phyloP scores from a whole-genome alignment of 1,140 invertebrate genomes.

The Aphelinus certus region DNA sequence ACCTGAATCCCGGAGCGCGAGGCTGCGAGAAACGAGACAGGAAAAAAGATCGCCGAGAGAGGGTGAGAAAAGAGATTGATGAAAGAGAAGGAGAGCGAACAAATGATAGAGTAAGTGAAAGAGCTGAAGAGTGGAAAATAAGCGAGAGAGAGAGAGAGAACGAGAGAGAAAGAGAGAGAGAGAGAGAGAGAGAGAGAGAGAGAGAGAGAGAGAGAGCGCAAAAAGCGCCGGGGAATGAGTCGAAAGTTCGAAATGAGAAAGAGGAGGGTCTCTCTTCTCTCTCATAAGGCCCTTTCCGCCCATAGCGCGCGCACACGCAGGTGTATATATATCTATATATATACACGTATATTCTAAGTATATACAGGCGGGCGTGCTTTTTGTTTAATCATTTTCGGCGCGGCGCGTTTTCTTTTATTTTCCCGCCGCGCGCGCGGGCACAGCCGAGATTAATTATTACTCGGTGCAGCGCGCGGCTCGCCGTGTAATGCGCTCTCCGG shows the following conservation, averaged over 20 bases:
- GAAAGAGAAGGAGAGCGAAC: conserved; percentile 21
- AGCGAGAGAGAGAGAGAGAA: too few relatives aligned
- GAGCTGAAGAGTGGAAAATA: too few relatives aligned
- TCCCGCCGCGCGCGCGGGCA: too few relatives aligned
- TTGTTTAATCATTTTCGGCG: too few relatives aligned
- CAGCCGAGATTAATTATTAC: too few relatives aligned
- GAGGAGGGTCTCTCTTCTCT: background rate
- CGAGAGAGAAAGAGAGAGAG: background rate
- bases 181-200: conserved; percentile 25
- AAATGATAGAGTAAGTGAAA: conserved; percentile 14
- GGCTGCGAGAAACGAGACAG: background rate
- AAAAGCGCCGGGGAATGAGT: conserved; percentile 22
- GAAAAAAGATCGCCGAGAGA: background rate
- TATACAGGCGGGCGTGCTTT: too few relatives aligned
- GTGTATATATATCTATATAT: too few relatives aligned
- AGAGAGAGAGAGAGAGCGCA: conserved; percentile 11
- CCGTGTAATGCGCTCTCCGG: too few relatives aligned
- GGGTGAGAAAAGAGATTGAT: conserved; percentile 22
- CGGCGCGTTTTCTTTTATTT: too few relatives aligned
- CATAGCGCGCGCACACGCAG: background rate
- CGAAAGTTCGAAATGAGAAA: conserved; percentile 34
- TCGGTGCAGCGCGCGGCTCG: too few relatives aligned
- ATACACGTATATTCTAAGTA: too few relatives aligned
- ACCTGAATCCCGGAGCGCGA: too few relatives aligned
- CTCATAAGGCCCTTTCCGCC: conserved; percentile 21